A percentile compares a stretch with the other conserved stretches of the same genome.
phyloP scores from a whole-genome alignment of 2,888 invertebrate genomes.

The Spilarctia lutea region DNA sequence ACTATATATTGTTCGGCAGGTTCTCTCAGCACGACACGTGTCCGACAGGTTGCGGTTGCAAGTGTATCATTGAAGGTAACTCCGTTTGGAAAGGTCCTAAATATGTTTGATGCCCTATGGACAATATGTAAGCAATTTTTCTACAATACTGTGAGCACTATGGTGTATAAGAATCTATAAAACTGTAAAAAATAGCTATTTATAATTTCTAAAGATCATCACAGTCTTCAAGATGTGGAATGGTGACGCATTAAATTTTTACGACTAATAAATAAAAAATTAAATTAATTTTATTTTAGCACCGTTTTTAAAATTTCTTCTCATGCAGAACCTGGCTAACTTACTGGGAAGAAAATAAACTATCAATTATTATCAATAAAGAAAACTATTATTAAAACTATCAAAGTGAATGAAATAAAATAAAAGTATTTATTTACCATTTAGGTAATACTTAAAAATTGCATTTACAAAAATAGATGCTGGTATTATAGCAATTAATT shows the following conservation, averaged over 20 bases:
- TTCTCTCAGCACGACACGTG: conserved; percentile 90
- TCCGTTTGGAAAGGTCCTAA: conserved; percentile 78
- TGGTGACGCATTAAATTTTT: background rate
- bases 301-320: background rate
- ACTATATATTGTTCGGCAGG: conserved; percentile 79
- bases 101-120: conserved; percentile 60
- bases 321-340: background rate
- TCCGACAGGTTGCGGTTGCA: conserved; percentile 97
- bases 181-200: background rate
- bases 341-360: background rate
- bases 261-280: background rate
- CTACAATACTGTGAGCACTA: background rate
- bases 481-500: no score
- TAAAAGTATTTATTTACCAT: background rate
- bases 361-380: background rate
- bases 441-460: background rate
- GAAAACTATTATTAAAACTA: background rate
- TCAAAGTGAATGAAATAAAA: background rate
- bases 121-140: background rate
- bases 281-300: background rate
- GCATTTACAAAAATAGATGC: no score
- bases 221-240: background rate
- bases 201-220: background rate
- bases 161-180: no score
- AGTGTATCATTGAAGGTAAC: conserved; percentile 90